Evolutionary conservation across 1,140 invertebrate species (phyloP), one percentile per base, ranked within the genome.

Genomic region (Vanessa atalanta): DNA sequence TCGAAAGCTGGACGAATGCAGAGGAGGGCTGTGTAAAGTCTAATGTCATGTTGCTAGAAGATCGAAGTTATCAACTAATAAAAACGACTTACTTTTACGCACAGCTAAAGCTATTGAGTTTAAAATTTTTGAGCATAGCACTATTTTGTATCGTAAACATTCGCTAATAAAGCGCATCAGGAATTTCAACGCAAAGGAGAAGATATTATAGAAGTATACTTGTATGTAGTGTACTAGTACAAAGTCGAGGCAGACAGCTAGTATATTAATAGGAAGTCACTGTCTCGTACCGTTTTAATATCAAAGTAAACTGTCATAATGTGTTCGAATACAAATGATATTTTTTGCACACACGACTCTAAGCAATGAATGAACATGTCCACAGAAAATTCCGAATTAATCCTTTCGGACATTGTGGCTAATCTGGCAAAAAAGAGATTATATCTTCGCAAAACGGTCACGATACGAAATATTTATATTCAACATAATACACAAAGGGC

Each of bases 361-460:
- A 60, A 64, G 43, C 47, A 57, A 69, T 70, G 66, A 75, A 74
- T 67, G 72, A 72, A 72, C 69, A 53, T 53, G 50, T 53, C 50
- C 50, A 69, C 69, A 61, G 47, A 68, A 65, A 71, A 73, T 51
- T 23, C 57, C n/a, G 57, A 15, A 61, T 74, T 80, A 83, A 78
- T 83, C 81, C 81, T 83, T 83, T 86, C 73, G 71, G 51, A 73
- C 76, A 78, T 78, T 80, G 83, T 83, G 64, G 64, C 76, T 88
- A 89, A 90, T 90, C 85, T 86, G 57, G 70, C 72, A 79, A 86
- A 86, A 88, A 87, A 82, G 73, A 77, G 79, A 82, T 83, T 81
- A 85, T 70, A 76, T 73, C 83, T 66, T 76, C 70, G 70, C 66
- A 71, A 79, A 80, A 83, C 73, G 81, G 83, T 73, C 71, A 85